Conservation (phyloP, 1,140 invertebrate genomes). For the Telenomus remus region DNA sequence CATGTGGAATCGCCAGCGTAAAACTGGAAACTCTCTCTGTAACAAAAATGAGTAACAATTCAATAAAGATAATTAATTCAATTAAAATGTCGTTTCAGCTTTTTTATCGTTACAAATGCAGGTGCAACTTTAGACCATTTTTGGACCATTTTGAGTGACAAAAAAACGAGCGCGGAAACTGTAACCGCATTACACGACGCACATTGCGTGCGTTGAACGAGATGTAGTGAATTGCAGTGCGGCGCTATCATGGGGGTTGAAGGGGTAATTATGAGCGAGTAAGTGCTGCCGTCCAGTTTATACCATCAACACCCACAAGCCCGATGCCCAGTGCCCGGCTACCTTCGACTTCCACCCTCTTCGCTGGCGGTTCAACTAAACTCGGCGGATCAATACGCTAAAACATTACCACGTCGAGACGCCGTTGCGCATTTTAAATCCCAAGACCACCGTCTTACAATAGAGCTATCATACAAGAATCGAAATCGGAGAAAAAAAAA, state of each 20-base stretch:
- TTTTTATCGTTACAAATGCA: background rate
- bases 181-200: conserved; percentile 29
- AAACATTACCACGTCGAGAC: conserved; percentile 73
- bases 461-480: conserved; percentile 45
- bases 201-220: conserved; percentile 35
- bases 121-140: background rate
- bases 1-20: conserved; percentile 69
- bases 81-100: too few relatives aligned
- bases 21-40: conserved; percentile 67
- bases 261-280: conserved; percentile 72
- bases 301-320: conserved; percentile 54
- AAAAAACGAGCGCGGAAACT: conserved; percentile 34
- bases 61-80: too few relatives aligned
- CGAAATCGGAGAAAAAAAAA: too few relatives aligned
- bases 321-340: conserved; percentile 54
- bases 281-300: conserved; percentile 74
- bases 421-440: conserved; percentile 65
- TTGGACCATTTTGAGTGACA: conserved; percentile 29
- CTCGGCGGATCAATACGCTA: conserved; percentile 74
- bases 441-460: conserved; percentile 52
- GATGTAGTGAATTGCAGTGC: conserved; percentile 57
- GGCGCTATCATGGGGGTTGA: conserved; percentile 57
- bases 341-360: conserved; percentile 60
- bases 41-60: conserved; percentile 53
- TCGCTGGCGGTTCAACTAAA: conserved; percentile 65